Percentiles rank a stretch among this genome's conserved stretches.
These are phyloP conservation scores for Amphipyra berbera DNA, from an alignment of 2,888 invertebrate genomes.

Conservation along the genomic window DNA sequence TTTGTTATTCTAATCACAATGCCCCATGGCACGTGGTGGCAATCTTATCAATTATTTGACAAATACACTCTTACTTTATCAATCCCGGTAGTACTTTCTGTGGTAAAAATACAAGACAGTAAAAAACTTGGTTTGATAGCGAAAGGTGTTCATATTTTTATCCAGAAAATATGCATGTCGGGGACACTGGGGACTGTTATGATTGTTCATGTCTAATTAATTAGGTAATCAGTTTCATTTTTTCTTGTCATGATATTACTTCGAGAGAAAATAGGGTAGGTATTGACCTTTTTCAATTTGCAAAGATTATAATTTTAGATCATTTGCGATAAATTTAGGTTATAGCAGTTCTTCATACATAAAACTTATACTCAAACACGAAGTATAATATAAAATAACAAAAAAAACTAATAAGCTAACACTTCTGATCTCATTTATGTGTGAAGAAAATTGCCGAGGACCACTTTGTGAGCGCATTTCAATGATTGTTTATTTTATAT, in stretches of 20 bases:
- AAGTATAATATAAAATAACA: constrained; percentile 2
- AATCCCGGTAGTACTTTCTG: constrained; percentile 42
- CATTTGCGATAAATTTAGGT: too few relatives aligned
- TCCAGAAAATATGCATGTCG: not conserved
- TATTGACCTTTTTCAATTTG: not conserved
- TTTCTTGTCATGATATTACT: too few relatives aligned
- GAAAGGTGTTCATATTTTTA: not conserved
- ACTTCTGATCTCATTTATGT: constrained; percentile 65
- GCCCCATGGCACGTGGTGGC: constrained; percentile 64
- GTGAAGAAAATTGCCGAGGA: constrained; percentile 60
- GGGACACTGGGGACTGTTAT: not conserved
- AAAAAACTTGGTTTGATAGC: constrained; percentile 13
- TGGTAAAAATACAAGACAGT: constrained; percentile 15
- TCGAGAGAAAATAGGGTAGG: not conserved
- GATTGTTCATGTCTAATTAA: not conserved
- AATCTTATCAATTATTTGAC: constrained; percentile 73
- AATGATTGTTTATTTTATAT: constrained; percentile 60
- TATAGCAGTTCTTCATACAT: too few relatives aligned
- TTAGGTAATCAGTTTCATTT: too few relatives aligned
- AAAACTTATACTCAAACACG: too few relatives aligned
- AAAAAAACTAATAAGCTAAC: constrained; percentile 56
- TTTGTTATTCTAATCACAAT: constrained; percentile 76
- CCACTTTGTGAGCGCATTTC: constrained; percentile 60
- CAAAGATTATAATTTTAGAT: not conserved
- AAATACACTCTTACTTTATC: constrained; percentile 54